These are phyloP conservation scores for Drosophila sproati DNA, from an alignment of 1,140 invertebrate genomes.

Conservation along the genomic window DNA sequence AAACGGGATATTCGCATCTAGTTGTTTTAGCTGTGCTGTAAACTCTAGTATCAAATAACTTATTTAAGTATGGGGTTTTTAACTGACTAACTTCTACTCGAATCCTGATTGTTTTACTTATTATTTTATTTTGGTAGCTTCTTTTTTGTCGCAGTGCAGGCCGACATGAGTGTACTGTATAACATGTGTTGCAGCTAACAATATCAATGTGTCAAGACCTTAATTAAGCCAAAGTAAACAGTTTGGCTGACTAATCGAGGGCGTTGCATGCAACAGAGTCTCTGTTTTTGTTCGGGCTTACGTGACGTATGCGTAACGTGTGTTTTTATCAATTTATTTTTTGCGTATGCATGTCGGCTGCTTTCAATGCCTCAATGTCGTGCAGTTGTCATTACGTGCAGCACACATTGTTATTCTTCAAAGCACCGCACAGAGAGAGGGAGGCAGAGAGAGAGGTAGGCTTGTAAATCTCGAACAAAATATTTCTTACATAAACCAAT, in stretches of 20 bases:
- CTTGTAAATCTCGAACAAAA: conserved; percentile 23
- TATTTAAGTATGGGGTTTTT: too few relatives aligned
- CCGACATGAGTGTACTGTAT: background rate
- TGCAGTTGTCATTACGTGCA: conserved; percentile 61
- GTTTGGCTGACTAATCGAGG: conserved; percentile 43
- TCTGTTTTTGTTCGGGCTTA: background rate
- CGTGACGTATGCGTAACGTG: conserved; percentile 66
- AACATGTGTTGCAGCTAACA: conserved; percentile 13
- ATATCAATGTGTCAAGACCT: conserved; percentile 22
- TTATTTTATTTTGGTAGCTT: too few relatives aligned
- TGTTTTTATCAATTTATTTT: conserved; percentile 28
- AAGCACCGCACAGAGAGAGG: background rate
- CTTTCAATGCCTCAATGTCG: conserved; percentile 65
- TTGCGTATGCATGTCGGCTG: conserved; percentile 59
- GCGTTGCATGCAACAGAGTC: conserved; percentile 40
- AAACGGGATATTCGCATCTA: too few relatives aligned
- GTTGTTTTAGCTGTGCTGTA: too few relatives aligned
- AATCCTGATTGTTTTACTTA: too few relatives aligned
- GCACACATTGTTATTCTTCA: conserved; percentile 47
- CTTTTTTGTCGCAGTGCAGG: background rate
- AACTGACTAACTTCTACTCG: too few relatives aligned
- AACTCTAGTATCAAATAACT: too few relatives aligned
- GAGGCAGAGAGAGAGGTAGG: background rate
- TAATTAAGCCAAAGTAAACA: conserved; percentile 69
- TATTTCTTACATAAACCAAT: conserved; percentile 75